Base-by-base conservation (phyloP, 1,140 invertebrate species). In the Varroa destructor region DNA sequence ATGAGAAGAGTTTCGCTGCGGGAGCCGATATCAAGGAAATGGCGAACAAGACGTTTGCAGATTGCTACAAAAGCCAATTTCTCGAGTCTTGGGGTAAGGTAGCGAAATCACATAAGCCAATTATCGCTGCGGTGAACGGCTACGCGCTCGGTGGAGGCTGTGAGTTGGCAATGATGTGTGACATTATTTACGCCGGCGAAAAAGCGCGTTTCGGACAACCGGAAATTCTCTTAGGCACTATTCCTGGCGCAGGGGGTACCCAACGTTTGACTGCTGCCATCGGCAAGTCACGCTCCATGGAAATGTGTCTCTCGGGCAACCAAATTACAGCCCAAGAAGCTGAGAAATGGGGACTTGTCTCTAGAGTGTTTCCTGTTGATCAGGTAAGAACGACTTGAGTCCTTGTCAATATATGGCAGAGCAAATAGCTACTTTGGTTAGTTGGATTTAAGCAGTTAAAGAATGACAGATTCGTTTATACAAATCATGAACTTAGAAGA, bases 281-380 rank as follows among this genome's bases (percentile, higher is more conserved):
- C 72, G 96, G 96, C 71, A 99, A 99, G 81, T 96, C 92, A n/a
- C 91, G 91, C 79, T 93, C 96, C 0, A 99, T 99, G 97, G 95
- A 99, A 82, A 91, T 99, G 76, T 88, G 92, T 67, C 84, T 99
- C 0, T 93, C 93, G 14, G 95, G 94, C 36, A 87, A 90, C 79
- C 90, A 88, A 78, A 87, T 99, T 54, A 86, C 85, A 36, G 95
- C 96, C 1, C 82, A 88, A 56, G 93, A 98, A 80, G 96, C 96
- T 0, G 88, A 94, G 78, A 87, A 87, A 77, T 86, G 88, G 82
- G 90, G 87, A 75, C 81, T 98, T 37, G 92, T 97, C 0, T 93
- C 91, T 79, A 91, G 90, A 82, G 85, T 99, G 0, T 86, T 96
- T 75, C 93, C 95, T 12, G 84, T 87, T 0, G 93, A 93, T 71